Evolutionary conservation across 2,888 invertebrate genomes (phyloP), one percentile per base, ranked within the genome.

Genomic region (Ennomos quercinarius): DNA sequence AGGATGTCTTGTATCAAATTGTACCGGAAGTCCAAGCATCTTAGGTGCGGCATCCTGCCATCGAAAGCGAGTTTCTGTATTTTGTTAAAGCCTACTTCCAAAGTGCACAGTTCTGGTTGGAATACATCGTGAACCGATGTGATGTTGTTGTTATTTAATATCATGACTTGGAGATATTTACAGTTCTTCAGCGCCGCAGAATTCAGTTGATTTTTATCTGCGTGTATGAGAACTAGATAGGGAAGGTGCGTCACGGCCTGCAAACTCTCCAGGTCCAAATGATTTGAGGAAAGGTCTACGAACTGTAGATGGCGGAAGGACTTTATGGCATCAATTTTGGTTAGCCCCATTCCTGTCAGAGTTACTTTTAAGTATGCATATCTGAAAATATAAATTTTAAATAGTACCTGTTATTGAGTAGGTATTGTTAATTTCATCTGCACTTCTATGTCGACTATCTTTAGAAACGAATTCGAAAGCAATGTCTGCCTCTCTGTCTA

Each of bases 101-200:
- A 71, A n/a, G 93, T 91, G 49, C 92, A 89, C 27, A 95, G 68
- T 69, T 93, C 86, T 0, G 91, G 93, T 72, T 95, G 95, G 39
- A 76, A 86, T 0, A 95, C 91, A 40, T 93, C 93, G 8, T 81
- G 64, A 0, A 94, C 93, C 11, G 92, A 81, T 4, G 76, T 79
- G 44, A 95, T 87, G n/a, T 81, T 71, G 68, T 95, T 95, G 49
- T 87, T 68, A 64, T 93, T 94, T 67, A 95, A 67, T 34, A 93
- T 90, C 8, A 95, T 78, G 0, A 94, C 93, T 93, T 95, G 95
- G n/a, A 95, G 86, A 67, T 93, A 94, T 52, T 89, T 89, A 86
- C 93, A 93, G 53, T 81, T 83, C 9, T 86, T 87, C 44, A 95
- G 78, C 12, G 82, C 89, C 0, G 89, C 93, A 0, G 93, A 93